Evolutionary conservation across 35 echinoderm and acorn worm genomes (phyloP).

Genomic region (Acanthaster planci): DNA sequence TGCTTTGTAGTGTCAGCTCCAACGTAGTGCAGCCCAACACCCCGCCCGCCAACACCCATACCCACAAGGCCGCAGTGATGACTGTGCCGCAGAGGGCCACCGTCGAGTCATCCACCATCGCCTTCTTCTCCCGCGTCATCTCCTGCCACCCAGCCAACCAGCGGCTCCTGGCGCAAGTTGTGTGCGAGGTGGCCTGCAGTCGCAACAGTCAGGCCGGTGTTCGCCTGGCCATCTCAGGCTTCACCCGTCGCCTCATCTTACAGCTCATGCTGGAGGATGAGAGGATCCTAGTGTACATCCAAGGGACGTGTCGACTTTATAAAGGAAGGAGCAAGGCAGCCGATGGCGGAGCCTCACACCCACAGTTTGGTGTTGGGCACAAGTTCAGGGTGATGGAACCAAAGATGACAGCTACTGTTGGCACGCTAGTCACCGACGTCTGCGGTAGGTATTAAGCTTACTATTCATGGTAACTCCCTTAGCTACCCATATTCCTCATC

Average conservation of each 20-base stretch:
- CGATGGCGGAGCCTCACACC: slow-evolving; percentile 49
- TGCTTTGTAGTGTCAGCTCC: slow-evolving; percentile 85
- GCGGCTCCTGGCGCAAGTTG: slow-evolving; percentile 82
- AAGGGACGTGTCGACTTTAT: slow-evolving; percentile 67
- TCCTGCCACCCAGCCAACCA: slow-evolving; percentile 85
- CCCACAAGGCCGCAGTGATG: slow-evolving; percentile 47
- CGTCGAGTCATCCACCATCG: slow-evolving; percentile 81
- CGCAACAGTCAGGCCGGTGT: slow-evolving; percentile 39
- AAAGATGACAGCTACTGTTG: slow-evolving; percentile 65
- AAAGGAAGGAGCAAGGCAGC: slow-evolving; percentile 33
- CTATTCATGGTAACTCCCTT: too few relatives aligned
- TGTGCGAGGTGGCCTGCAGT: slow-evolving; percentile 89
- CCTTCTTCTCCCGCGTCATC: slow-evolving; percentile 79
- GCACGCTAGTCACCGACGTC: slow-evolving; percentile 65
- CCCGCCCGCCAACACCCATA: slow-evolving; percentile 36
- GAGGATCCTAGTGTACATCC: slow-evolving; percentile 61
- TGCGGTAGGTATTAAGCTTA: slow-evolving; percentile 56
- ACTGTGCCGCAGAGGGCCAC: slow-evolving; percentile 68
- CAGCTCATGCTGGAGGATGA: slow-evolving; percentile 99
- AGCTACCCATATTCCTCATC: too few relatives aligned
- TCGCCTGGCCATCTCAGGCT: slow-evolving; percentile 80
- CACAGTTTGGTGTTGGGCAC: slow-evolving; percentile 78
- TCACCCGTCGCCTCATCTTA: slow-evolving; percentile 84
- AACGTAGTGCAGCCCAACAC: slow-evolving; percentile 37
- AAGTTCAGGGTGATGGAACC: slow-evolving; percentile 87